phyloP scores from a whole-genome alignment of 2,797 vertebrate species.

The Chanos chanos region DNA sequence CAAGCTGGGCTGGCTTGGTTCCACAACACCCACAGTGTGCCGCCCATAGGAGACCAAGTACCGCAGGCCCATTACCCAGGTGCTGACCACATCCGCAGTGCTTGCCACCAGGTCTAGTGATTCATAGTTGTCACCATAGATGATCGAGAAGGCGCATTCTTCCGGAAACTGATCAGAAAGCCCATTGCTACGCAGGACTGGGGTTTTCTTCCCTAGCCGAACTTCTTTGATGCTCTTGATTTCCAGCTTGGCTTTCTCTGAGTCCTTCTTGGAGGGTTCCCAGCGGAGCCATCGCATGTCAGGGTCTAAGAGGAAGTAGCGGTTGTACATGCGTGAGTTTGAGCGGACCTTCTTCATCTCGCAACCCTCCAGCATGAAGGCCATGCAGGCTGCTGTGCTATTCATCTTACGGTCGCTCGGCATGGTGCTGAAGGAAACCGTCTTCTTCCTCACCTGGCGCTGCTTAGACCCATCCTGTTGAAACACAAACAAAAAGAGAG shows the following conservation, averaged over 20 bases:
- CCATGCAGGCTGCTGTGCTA: slow-evolving; percentile 90
- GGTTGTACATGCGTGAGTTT: slow-evolving; percentile 92
- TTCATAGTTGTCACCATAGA: slow-evolving; percentile 92
- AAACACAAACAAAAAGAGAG: background rate
- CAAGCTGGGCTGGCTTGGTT: slow-evolving; percentile 78
- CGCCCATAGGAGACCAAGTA: slow-evolving; percentile 89
- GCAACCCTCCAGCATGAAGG: slow-evolving; percentile 92
- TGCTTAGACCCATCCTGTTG: slow-evolving; percentile 83
- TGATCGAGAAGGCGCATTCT: slow-evolving; percentile 91
- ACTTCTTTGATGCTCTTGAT: slow-evolving; percentile 91
- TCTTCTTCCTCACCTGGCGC: slow-evolving; percentile 84
- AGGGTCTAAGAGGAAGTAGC: slow-evolving; percentile 85
- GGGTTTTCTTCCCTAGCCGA: slow-evolving; percentile 88
- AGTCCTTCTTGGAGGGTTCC: slow-evolving; percentile 93
- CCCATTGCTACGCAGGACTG: slow-evolving; percentile 85
- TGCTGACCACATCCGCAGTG: slow-evolving; percentile 85
- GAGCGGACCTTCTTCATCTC: slow-evolving; percentile 94
- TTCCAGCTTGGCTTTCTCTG: slow-evolving; percentile 88
- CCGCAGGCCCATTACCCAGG: slow-evolving; percentile 92
- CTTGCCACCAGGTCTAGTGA: slow-evolving; percentile 87
- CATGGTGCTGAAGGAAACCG: slow-evolving; percentile 92
- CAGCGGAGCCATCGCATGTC: slow-evolving; percentile 87
- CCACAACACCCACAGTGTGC: slow-evolving; percentile 76
- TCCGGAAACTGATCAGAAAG: slow-evolving; percentile 90
- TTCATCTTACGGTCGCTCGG: slow-evolving; percentile 88